Base-by-base conservation (phyloP, 2,797 vertebrate genomes). In the Fistularia tabacaria region DNA sequence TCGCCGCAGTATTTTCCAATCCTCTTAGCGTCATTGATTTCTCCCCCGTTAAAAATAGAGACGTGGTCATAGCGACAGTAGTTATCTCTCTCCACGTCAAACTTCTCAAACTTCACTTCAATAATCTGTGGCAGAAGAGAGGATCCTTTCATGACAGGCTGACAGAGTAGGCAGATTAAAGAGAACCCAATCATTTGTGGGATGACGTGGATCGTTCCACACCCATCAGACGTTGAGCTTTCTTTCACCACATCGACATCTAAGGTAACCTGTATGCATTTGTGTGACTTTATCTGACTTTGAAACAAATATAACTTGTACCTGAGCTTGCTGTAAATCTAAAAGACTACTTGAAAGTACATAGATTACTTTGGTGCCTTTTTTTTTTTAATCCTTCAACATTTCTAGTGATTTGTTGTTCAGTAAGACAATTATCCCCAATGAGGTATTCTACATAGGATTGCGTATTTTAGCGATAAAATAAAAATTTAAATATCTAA, bases 1-100 rank as follows among this genome's bases (percentile, higher is more conserved):
- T 99, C 97, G 11, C 97, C 97, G 6, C 97, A 99, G 73, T 91
- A 99, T 74, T 97, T 98, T 8, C 97, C 97, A 10, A 99, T 97
- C 85, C 94, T 92, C 81, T 88, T 93, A 6, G 96, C 95, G 6
- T 99, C 96, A 0, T 98, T 94, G 75, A 94, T 92, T 85, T 99
- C 96, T 0, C 91, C 91, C 13, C 96, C 95, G 1, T 98, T 97
- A 78, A 96, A 98, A 74, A 99, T 93, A 14, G 96, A 94, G 46
- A 99, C 93, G 0, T 94, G 95, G 80, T 99, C 97, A 0, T 99
- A 98, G 58, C 95, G 93, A 84, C 97, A 99, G 86, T 98, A 98
- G 90, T 95, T 98, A 64, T 99, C 97, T 55, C 95, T 90, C 55
- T 99, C 97, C 59, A 99, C 93, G n/a, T 99, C 97, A 65, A 99